Percentiles rank a stretch among this genome's conserved stretches.
phyloP scores from a whole-genome alignment of 2,113 vertebrate species.

The Daubentonia madagascariensis region DNA sequence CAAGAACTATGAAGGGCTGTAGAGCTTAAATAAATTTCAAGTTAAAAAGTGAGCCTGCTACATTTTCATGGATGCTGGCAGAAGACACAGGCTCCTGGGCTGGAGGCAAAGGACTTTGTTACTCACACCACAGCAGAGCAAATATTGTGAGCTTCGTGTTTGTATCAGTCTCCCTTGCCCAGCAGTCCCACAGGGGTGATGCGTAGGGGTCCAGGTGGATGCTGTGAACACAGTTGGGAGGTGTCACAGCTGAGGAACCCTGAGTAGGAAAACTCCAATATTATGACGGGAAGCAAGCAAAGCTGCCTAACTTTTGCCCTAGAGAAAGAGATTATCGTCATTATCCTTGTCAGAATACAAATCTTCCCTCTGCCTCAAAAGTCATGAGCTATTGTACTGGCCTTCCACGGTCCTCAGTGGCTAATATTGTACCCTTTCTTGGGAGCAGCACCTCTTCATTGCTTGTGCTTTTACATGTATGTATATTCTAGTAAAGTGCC shows the following conservation, averaged over 20 bases:
- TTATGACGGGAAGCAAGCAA: not conserved
- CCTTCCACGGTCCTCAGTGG: not conserved
- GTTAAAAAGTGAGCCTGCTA: not conserved
- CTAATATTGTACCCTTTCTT: not conserved
- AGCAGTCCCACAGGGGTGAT: not conserved
- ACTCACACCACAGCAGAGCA: not conserved
- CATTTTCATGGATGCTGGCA: not conserved
- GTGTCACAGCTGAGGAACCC: not conserved
- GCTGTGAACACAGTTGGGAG: not conserved
- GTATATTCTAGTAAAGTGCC: not conserved
- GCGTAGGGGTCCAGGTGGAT: fast-evolving
- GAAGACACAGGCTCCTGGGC: not conserved
- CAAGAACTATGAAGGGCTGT: not conserved
- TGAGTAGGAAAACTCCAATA: not conserved
- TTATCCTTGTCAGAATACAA: not conserved
- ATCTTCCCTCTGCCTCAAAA: not conserved
- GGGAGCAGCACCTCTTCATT: not conserved
- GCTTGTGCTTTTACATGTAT: not conserved
- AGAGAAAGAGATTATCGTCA: not conserved
- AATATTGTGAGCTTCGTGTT: not conserved
- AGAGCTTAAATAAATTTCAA: not conserved
- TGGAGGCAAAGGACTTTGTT: not conserved
- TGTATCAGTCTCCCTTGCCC: not conserved
- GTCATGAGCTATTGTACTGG: not conserved
- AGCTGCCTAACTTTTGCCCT: not conserved